phyloP scores from a whole-genome alignment of 2,797 vertebrate species.

The Argya squamiceps region DNA sequence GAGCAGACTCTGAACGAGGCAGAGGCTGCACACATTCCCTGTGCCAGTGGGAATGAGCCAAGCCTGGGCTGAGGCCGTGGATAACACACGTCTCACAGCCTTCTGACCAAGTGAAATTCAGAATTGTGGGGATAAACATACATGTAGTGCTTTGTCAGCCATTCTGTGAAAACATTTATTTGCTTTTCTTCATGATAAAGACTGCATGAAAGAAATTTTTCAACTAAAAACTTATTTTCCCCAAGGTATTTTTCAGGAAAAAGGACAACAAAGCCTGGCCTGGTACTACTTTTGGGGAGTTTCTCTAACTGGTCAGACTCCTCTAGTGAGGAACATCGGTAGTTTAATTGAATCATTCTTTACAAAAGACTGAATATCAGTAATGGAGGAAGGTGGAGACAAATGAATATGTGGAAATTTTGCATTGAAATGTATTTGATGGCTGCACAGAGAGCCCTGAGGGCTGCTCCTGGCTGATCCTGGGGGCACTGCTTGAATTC shows the following conservation, averaged over 20 bases:
- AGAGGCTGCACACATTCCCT: neutral
- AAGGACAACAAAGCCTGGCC: neutral
- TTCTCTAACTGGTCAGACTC: neutral
- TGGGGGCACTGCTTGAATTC: fast-evolving
- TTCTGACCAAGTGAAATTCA: neutral
- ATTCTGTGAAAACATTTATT: neutral
- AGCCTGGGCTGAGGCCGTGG: neutral
- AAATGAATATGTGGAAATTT: conserved; percentile 9
- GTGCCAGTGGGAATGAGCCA: fast-evolving
- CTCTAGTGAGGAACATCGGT: neutral
- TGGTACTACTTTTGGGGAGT: neutral
- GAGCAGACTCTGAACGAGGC: neutral
- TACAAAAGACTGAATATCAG: conserved; percentile 50
- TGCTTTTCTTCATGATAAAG: neutral
- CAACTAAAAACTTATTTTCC: neutral
- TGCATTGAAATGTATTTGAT: neutral
- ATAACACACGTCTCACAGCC: neutral
- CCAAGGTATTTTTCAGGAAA: neutral
- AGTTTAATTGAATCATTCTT: conserved; percentile 13
- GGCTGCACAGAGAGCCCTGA: fast-evolving
- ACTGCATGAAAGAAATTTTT: neutral
- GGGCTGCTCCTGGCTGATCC: fast-evolving
- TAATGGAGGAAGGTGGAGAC: conserved; percentile 5
- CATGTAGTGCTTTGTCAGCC: neutral
- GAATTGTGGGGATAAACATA: neutral